Evolutionary conservation across 2,888 invertebrate species (phyloP).

Genomic region (Mylabris sibirica): DNA sequence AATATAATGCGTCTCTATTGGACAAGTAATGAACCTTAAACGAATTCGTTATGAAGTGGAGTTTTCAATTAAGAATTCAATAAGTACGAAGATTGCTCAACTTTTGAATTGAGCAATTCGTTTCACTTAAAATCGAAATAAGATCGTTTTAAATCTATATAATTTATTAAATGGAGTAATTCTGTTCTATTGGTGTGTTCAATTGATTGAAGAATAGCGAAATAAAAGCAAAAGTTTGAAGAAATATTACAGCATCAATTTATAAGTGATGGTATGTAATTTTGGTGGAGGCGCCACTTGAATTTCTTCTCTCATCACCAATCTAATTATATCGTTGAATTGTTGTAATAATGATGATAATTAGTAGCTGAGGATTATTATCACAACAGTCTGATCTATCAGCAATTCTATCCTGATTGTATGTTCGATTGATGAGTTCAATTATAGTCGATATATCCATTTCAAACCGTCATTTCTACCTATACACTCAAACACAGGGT

Average conservation of each 20-base stretch:
- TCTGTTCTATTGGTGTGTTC: neutral
- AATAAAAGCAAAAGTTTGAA: too few relatives aligned
- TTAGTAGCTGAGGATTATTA: neutral
- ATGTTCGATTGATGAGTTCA: neutral
- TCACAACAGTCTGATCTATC: neutral
- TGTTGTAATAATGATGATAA: neutral
- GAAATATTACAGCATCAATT: too few relatives aligned
- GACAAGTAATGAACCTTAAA: too few relatives aligned
- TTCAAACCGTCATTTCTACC: neutral
- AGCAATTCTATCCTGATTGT: neutral
- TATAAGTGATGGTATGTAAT: too few relatives aligned
- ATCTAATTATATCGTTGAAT: neutral
- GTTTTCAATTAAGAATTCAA: too few relatives aligned
- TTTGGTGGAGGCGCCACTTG: neutral
- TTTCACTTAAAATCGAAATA: too few relatives aligned
- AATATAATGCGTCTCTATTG: too few relatives aligned
- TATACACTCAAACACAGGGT: neutral
- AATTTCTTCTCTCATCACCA: neutral
- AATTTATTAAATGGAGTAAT: neutral
- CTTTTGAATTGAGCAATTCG: too few relatives aligned
- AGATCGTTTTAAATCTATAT: neutral
- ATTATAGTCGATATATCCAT: neutral
- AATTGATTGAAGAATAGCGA: neutral
- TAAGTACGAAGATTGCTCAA: too few relatives aligned
- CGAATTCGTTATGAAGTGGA: too few relatives aligned